phyloP scores from a whole-genome alignment of 1,140 invertebrate genomes.

The Ladona fulva region DNA sequence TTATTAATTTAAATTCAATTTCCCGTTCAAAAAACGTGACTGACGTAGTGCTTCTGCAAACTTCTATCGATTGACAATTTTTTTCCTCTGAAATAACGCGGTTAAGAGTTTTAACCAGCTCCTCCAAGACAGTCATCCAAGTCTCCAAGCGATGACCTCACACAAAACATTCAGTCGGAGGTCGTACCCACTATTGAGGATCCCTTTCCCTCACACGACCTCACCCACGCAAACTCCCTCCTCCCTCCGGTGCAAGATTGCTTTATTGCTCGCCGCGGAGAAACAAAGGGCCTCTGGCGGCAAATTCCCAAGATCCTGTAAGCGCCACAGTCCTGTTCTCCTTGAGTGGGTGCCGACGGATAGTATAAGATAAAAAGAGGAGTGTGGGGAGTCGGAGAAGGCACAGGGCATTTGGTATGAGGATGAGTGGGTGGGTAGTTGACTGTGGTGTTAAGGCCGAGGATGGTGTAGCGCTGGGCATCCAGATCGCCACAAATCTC shows the following conservation, averaged over 20 bases:
- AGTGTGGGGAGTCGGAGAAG: not conserved
- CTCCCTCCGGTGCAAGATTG: not conserved
- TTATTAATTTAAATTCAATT: no score
- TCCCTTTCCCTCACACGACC: not conserved
- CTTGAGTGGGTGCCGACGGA: not conserved
- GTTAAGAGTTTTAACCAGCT: no score
- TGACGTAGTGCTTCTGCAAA: no score
- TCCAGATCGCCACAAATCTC: slow-evolving; percentile 3
- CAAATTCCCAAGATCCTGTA: not conserved
- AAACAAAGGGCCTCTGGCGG: not conserved
- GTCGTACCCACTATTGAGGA: not conserved
- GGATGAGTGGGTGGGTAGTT: not conserved
- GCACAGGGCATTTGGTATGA: not conserved
- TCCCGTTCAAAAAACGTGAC: no score
- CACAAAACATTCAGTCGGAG: no score
- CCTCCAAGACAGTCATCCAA: no score
- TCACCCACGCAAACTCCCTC: not conserved
- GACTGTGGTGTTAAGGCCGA: not conserved
- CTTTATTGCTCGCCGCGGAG: not conserved
- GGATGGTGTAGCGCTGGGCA: not conserved
- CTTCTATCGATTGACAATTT: no score
- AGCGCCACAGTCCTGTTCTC: not conserved
- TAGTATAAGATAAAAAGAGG: not conserved
- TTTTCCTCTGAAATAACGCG: no score
- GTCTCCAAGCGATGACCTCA: no score